These are phyloP conservation scores for Steinernema hermaphroditum DNA, from an alignment of 2,888 invertebrate genomes.

Conservation along the genomic window DNA sequence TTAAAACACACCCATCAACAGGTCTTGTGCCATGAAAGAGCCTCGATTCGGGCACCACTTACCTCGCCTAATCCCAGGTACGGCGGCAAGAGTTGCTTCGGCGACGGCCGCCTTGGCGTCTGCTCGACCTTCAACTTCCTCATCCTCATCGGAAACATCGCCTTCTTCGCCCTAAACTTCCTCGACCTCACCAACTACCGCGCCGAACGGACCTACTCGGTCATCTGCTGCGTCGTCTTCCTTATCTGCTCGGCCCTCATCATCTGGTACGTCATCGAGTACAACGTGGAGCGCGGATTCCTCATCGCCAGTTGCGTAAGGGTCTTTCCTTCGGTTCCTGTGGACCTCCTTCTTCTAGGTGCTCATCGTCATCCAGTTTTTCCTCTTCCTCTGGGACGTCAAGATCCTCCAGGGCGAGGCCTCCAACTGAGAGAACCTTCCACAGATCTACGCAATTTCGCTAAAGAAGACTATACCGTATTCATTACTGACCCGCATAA, in stretches of 20 bases:
- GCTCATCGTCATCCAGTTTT: constrained; percentile 55
- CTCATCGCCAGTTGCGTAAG: constrained; percentile 46
- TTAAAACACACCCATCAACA: no score
- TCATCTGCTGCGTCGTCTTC: constrained; percentile 44
- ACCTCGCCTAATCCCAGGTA: constrained; percentile 27
- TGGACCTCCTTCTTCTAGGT: constrained; percentile 7
- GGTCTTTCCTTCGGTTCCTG: background rate
- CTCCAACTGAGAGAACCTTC: constrained; percentile 47
- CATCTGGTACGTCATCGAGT: constrained; percentile 52
- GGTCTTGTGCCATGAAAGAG: no score
- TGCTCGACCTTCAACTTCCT: constrained; percentile 43
- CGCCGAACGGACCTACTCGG: constrained; percentile 43
- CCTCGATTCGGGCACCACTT: no score
- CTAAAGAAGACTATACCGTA: background rate
- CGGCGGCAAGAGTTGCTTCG: constrained; percentile 42
- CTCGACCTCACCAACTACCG: constrained; percentile 52
- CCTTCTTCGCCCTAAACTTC: constrained; percentile 54
- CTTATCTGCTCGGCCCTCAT: constrained; percentile 42
- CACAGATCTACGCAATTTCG: background rate
- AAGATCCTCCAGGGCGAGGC: constrained; percentile 63
- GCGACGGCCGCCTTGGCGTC: constrained; percentile 44
- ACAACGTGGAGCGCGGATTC: constrained; percentile 46
- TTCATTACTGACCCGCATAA: background rate
- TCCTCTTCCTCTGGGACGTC: constrained; percentile 62
- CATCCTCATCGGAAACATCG: constrained; percentile 48